Evolutionary conservation across 2,797 vertebrate genomes (phyloP), one percentile per base, ranked within the genome.

Genomic region (Notolabrus celidotus): DNA sequence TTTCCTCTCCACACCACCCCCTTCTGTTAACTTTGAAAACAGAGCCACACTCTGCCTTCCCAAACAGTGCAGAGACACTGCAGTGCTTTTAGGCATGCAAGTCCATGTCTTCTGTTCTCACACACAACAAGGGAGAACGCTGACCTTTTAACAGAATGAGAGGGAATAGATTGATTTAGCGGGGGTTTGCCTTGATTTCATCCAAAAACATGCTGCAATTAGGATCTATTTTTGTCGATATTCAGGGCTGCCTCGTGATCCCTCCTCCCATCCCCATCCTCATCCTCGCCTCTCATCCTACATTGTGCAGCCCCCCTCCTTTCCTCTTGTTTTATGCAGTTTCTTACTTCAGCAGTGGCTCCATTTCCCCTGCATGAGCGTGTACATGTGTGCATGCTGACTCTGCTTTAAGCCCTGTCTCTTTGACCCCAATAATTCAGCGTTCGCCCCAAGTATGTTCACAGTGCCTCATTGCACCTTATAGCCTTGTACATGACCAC

Each of bases 201-300:
- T 47, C 77, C 71, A 19, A 80, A 85, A 85, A 80, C 70, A 82
- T 58, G 55, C 79, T 11, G 72, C 83, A 90, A 88, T 86, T 80
- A 82, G 72, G 50, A 82, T 90, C 86, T 89, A 88, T 88, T 90
- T 86, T 87, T 65, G 74, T 76, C 66, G 0, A 71, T 83, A 84
- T 79, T 75, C 82, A 84, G 67, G 74, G 67, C 75, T 77, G 64
- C 81, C 75, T 91, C 60, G 71, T 86, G 87, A 91, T 77, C 29
- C 54, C 49, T 47, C 69, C 72, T 58, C 55, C 63, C 41, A 9
- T 64, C 43, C 73, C 41, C 51, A 61, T 70, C 55, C 43, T 68
- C 50, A 45, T 68, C 55, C 43, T 68, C 62, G 10, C 23, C 23
- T 77, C 62, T 76, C 42, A 52, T 74, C 50, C 68, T 80, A 17